phyloP scores from a whole-genome alignment of 2,797 vertebrate species.

The Acrossocheilus fasciatus region DNA sequence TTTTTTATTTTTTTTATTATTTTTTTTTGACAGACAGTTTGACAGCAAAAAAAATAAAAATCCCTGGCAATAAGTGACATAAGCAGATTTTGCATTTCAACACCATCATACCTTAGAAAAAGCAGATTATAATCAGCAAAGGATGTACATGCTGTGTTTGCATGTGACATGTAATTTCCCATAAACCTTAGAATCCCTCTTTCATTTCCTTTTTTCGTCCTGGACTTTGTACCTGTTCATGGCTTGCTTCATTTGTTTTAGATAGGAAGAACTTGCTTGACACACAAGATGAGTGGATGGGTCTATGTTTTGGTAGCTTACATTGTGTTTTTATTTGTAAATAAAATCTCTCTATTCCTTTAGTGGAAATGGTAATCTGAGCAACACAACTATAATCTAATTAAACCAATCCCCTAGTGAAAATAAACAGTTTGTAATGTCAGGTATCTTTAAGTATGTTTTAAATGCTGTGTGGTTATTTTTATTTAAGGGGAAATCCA shows the following conservation, averaged over 20 bases:
- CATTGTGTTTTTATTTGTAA: conserved; percentile 17
- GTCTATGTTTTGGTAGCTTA: conserved; percentile 15
- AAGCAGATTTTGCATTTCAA: background rate
- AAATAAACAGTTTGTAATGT: background rate
- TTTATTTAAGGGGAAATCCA: conserved; percentile 21
- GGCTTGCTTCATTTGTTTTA: conserved; percentile 62
- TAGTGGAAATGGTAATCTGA: background rate
- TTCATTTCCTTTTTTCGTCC: conserved; percentile 63
- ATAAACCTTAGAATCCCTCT: conserved; percentile 26
- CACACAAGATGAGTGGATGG: background rate
- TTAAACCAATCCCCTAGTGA: background rate
- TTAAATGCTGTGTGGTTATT: background rate
- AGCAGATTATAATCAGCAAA: conserved; percentile 2
- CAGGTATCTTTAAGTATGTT: background rate
- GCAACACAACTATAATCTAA: background rate
- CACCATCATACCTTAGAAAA: background rate
- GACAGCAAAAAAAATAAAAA: background rate
- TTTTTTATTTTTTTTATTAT: background rate
- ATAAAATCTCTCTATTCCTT: background rate
- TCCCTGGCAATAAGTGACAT: background rate
- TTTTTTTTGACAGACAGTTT: background rate
- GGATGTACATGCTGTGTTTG: conserved; percentile 14
- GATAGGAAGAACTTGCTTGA: conserved; percentile 23
- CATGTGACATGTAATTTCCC: conserved; percentile 30
- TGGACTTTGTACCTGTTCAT: conserved; percentile 71